Percentiles rank a stretch among this genome's conserved stretches.
phyloP scores from a whole-genome alignment of 2,797 vertebrate species.

The Simalia tracyae region DNA sequence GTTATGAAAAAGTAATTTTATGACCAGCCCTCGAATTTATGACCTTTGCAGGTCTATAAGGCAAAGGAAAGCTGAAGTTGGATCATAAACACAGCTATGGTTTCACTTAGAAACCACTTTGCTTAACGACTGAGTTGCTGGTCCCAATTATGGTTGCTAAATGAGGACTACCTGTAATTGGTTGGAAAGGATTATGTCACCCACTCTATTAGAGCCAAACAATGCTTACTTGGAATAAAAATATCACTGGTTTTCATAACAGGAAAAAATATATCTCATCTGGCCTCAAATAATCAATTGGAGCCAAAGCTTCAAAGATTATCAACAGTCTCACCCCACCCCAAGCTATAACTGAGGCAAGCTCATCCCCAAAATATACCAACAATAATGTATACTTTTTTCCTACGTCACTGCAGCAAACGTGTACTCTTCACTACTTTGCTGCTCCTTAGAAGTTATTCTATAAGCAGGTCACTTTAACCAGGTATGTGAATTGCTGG shows the following conservation, averaged over 20 bases:
- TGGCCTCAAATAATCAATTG: neutral
- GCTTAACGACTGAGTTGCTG: neutral
- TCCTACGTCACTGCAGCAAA: constrained; percentile 36
- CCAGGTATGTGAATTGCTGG: constrained; percentile 40
- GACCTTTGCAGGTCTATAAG: neutral
- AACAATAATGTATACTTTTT: constrained; percentile 26
- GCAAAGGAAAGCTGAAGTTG: neutral
- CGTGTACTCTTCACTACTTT: constrained; percentile 21
- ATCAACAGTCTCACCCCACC: neutral
- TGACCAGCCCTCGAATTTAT: neutral
- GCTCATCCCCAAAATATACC: constrained; percentile 3
- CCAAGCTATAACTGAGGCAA: neutral
- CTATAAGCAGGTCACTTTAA: constrained; percentile 59
- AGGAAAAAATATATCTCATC: neutral
- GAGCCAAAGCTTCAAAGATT: neutral
- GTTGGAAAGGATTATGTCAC: neutral
- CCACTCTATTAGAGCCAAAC: neutral
- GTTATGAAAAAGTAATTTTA: neutral
- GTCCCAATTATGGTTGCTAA: neutral
- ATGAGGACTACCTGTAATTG: neutral
- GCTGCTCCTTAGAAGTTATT: constrained; percentile 2
- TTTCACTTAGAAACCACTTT: neutral
- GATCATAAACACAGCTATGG: neutral
- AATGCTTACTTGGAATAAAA: neutral
- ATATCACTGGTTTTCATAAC: neutral